Evolutionary conservation across 1,140 invertebrate genomes (phyloP).

Genomic region (Scaptomyza graminum): DNA sequence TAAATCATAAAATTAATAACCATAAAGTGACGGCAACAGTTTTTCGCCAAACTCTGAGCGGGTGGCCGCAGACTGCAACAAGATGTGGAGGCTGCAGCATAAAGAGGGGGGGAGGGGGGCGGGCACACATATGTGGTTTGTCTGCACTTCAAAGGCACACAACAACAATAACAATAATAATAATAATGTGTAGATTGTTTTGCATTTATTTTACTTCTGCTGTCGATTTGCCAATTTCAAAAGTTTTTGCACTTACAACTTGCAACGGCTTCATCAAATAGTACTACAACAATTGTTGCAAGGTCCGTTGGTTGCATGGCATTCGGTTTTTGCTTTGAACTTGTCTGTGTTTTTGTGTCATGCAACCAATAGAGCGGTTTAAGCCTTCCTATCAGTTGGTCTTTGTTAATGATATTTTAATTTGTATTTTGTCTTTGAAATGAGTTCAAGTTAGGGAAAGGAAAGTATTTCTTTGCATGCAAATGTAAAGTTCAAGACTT

Average conservation of each 20-base stretch:
- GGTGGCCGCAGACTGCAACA: constrained; percentile 47
- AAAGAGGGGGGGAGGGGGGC: neutral
- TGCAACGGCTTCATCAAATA: neutral
- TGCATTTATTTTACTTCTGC: constrained; percentile 18
- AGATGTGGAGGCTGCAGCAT: neutral
- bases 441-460: neutral
- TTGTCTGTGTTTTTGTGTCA: constrained; percentile 20
- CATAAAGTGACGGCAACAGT: constrained; percentile 81
- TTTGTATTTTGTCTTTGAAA: neutral
- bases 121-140: constrained; percentile 1
- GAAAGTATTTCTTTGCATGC: no score
- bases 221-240: constrained; percentile 41
- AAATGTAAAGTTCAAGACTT: no score
- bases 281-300: constrained; percentile 29
- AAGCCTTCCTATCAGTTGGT: constrained; percentile 4
- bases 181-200: constrained; percentile 7
- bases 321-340: constrained; percentile 55
- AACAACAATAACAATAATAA: constrained; percentile 2
- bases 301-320: constrained; percentile 22
- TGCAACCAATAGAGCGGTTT: constrained; percentile 35
- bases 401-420: constrained; percentile 1
- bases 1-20: constrained; percentile 83
- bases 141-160: constrained; percentile 68
- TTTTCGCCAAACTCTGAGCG: constrained; percentile 57
- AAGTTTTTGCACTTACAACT: constrained; percentile 13